phyloP scores from a whole-genome alignment of 2,888 invertebrate species.

The Dicyrtomina minuta region DNA sequence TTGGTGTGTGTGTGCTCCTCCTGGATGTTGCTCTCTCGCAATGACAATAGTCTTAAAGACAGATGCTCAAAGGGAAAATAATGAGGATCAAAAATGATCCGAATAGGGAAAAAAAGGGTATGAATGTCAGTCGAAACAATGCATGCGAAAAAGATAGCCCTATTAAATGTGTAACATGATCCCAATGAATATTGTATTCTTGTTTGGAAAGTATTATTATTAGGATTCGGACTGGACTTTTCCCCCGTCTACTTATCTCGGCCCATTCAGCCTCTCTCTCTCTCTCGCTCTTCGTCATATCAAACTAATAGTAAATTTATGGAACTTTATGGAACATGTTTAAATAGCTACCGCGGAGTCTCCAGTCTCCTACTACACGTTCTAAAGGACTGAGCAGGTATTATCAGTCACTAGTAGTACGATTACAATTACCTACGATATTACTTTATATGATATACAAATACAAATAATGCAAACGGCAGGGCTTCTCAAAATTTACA shows the following conservation, averaged over 20 bases:
- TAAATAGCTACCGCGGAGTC: no score
- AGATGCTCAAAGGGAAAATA: slow-evolving; percentile 30
- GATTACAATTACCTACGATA: no score
- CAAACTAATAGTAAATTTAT: no score
- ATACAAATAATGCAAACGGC: no score
- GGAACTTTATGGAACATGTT: no score
- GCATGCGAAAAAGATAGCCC: slow-evolving; percentile 34
- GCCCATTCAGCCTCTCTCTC: no score
- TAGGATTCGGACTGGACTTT: not conserved
- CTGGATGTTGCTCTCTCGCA: not conserved
- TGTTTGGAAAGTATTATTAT: not conserved
- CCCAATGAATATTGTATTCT: slow-evolving; percentile 18
- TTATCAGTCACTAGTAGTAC: no score
- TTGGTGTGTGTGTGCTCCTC: not conserved
- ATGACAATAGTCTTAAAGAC: slow-evolving; percentile 28
- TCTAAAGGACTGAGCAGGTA: no score
- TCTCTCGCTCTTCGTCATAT: no score
- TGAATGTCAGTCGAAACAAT: slow-evolving; percentile 28
- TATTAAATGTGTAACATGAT: slow-evolving; percentile 37
- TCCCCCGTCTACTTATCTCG: not conserved
- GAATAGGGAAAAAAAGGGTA: slow-evolving; percentile 24
- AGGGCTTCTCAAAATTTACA: no score
- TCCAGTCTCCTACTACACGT: no score
- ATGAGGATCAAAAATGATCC: slow-evolving; percentile 31
- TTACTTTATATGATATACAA: no score